Evolutionary conservation across 2,888 invertebrate genomes (phyloP), one percentile per base, ranked within the genome.

Genomic region (Abscondita cerata): DNA sequence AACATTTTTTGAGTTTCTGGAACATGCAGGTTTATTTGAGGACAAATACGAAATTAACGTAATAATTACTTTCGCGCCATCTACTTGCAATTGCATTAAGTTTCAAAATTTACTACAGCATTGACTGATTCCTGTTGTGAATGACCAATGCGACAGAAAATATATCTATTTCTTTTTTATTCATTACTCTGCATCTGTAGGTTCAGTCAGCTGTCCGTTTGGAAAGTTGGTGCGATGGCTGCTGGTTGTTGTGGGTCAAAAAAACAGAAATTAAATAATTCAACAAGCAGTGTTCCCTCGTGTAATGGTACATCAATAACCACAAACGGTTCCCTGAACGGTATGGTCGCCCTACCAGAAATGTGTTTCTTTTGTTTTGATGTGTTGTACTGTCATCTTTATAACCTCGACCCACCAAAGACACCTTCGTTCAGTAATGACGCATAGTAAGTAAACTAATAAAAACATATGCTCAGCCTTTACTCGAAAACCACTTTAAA

Each of bases 281-380:
- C 78, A 41, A 71, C 76, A 47, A 75, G 75, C 67, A 75, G 70
- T 59, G 68, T 76, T 57, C 78, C 76, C 68, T 75, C 78, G 68
- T 78, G 77, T 72, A 78, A 78, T 74, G 76, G 78, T 72, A 73
- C 75, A 33, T 59, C 71, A 36, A 68, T 68, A 52, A 36, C 62
- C 65, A 69, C 67, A 54, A 82, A 82, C 73, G 81, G 81, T 55
- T 77, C 81, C 67, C 78, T 79, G 66, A 85, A 85, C 73, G 76
- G 75, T 55, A 70, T 82, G 78, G 91, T 96, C 71, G 95, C 93
- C 72, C 88, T 90, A 80, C 91, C 92, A 68, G 97, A 98, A 81
- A 99, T 99, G 98, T 96, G 96, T 81, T 95, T 93, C 86, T 98
- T 93, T 85, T 99, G 99, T 87, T 99, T 98, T 86, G 98, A 99